Evolutionary conservation across 2,113 vertebrate genomes (phyloP).

Genomic region (Myotis yumanensis): DNA sequence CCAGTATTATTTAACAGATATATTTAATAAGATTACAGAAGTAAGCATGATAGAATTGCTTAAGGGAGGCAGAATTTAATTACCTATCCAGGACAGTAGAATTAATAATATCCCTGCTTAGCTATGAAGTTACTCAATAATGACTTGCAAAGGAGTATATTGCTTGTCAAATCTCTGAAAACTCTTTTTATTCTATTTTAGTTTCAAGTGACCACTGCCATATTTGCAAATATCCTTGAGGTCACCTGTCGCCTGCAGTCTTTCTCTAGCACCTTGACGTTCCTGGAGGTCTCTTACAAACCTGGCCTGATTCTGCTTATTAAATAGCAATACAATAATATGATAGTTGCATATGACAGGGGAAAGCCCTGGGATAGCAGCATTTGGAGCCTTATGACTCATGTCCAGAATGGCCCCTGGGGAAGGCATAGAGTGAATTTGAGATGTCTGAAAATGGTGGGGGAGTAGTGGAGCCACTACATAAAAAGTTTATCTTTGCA

Average conservation of each 20-base stretch:
- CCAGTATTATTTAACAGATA: slow-evolving; percentile 65
- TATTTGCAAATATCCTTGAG: not conserved
- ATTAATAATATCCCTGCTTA: slow-evolving; percentile 66
- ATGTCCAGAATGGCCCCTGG: not conserved
- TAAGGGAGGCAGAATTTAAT: slow-evolving; percentile 63
- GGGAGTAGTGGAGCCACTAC: slow-evolving; percentile 8
- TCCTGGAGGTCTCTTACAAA: slow-evolving; percentile 13
- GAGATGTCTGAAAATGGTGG: slow-evolving; percentile 30
- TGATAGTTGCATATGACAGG: not conserved
- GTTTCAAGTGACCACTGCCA: not conserved
- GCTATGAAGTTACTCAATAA: slow-evolving; percentile 49
- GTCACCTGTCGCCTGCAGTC: not conserved
- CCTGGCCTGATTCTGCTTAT: not conserved
- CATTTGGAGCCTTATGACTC: slow-evolving; percentile 44
- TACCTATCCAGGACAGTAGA: slow-evolving; percentile 61
- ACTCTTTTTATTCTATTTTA: not conserved
- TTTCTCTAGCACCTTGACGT: not conserved
- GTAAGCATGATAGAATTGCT: slow-evolving; percentile 55
- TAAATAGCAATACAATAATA: not conserved
- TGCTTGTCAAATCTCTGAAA: slow-evolving; percentile 25
- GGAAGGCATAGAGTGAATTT: not conserved
- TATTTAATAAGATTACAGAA: slow-evolving; percentile 69
- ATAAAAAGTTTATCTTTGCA: slow-evolving; percentile 60
- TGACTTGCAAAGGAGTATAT: not conserved
- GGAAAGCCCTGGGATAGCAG: not conserved